phyloP scores from a whole-genome alignment of 2,113 vertebrate genomes.

The Rhinoderma darwinii region DNA sequence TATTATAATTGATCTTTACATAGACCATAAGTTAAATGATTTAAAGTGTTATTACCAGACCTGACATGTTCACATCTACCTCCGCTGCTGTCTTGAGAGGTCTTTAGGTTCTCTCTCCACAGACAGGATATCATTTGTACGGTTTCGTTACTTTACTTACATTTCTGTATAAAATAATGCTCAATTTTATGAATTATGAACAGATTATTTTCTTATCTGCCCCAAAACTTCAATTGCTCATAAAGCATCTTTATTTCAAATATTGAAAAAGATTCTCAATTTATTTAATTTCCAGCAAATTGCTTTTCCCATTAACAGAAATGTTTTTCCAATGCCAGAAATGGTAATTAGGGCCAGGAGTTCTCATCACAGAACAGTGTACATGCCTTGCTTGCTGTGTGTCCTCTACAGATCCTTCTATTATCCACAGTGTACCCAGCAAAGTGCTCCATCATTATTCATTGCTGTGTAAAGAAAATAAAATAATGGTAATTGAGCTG shows the following conservation, averaged over 20 bases:
- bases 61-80: neutral
- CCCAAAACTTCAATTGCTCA: neutral
- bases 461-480: slow-evolving; percentile 45
- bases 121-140: neutral
- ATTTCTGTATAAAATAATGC: neutral
- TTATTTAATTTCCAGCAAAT: slow-evolving; percentile 51
- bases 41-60: slow-evolving; percentile 5
- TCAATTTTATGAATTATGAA: neutral
- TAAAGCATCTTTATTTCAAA: slow-evolving; percentile 34
- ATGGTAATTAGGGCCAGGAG: slow-evolving; percentile 50
- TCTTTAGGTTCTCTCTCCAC: neutral
- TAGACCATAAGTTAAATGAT: neutral
- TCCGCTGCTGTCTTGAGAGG: neutral
- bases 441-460: slow-evolving; percentile 51
- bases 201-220: neutral
- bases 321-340: slow-evolving; percentile 48
- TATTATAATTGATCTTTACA: neutral
- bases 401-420: slow-evolving; percentile 44
- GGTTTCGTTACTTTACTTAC: neutral
- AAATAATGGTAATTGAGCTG: slow-evolving; percentile 51
- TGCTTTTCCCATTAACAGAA: slow-evolving; percentile 44
- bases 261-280: slow-evolving; percentile 20
- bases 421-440: slow-evolving; percentile 51
- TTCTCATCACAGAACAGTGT: slow-evolving; percentile 39
- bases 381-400: slow-evolving; percentile 29